Conservation (phyloP, 2,113 vertebrate genomes). For the Xenopus borealis region DNA sequence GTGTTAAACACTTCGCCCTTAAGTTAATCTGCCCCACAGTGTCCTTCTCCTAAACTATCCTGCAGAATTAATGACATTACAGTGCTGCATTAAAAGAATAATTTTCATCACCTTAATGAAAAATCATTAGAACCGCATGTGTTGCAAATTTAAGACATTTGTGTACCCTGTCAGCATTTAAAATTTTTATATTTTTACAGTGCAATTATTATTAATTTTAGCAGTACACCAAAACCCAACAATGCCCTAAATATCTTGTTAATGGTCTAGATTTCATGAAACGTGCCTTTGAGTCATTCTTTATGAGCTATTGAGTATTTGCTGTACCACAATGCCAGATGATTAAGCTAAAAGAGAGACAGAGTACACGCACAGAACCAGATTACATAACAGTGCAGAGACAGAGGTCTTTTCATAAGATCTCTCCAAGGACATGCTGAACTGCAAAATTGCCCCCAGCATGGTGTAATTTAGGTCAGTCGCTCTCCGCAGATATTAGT, state of each 20-base stretch:
- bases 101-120: too few species aligned
- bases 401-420: conserved; percentile 1
- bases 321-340: not conserved
- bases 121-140: not conserved
- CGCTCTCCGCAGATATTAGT: not conserved
- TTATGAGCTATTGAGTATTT: not conserved
- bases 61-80: too few species aligned
- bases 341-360: not conserved
- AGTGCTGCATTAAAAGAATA: too few species aligned
- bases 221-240: not conserved
- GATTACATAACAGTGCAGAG: not conserved
- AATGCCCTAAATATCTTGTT: not conserved
- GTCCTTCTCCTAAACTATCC: too few species aligned
- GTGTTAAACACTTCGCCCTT: too few species aligned
- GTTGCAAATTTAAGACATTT: not conserved
- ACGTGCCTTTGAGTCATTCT: not conserved
- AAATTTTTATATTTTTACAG: not conserved
- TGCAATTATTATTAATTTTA: not conserved
- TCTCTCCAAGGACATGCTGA: not conserved
- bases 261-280: not conserved
- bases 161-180: not conserved
- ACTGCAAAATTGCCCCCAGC: conserved; percentile 2
- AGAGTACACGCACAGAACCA: not conserved
- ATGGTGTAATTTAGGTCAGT: not conserved
- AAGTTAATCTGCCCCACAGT: too few species aligned